These are phyloP conservation scores for Bradysia coprophila DNA, from an alignment of 1,140 invertebrate species.

Conservation along the genomic window DNA sequence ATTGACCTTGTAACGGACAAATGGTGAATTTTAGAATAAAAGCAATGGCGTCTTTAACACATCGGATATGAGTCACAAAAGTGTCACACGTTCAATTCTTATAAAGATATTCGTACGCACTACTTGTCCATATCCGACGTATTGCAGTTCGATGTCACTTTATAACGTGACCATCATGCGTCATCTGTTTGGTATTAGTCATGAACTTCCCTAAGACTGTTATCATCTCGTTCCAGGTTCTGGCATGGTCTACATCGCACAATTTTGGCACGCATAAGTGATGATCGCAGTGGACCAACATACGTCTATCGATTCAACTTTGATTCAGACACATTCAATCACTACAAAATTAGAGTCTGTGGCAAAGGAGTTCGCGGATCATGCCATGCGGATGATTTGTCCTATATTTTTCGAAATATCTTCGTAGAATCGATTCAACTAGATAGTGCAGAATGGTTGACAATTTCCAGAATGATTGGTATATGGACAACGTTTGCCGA, in stretches of 20 bases:
- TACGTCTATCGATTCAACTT: conserved; percentile 27
- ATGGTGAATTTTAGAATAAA: background rate
- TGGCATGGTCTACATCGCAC: conserved; percentile 24
- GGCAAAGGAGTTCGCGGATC: conserved; percentile 9
- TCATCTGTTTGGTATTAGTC: no score
- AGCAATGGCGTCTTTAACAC: background rate
- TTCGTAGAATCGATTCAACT: conserved; percentile 17
- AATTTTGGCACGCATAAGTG: conserved; percentile 11
- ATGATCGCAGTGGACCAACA: conserved; percentile 15
- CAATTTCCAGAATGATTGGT: conserved; percentile 21
- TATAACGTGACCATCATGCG: no score
- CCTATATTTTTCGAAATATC: conserved; percentile 35
- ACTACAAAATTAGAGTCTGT: conserved; percentile 16
- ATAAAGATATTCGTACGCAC: background rate
- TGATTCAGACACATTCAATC: conserved; percentile 18
- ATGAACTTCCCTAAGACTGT: no score
- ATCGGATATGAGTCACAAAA: background rate
- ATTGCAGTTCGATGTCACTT: no score
- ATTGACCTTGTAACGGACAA: background rate
- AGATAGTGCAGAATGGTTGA: conserved; percentile 13
- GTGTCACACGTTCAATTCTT: background rate
- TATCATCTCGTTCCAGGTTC: no score
- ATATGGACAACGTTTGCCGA: background rate
- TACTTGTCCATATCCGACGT: no score
- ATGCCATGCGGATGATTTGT: conserved; percentile 41